A percentile compares a stretch with the other conserved stretches of the same genome.
Evolutionary conservation across 2,113 vertebrate genomes (phyloP).

Genomic region (Pampusana beccarii): DNA sequence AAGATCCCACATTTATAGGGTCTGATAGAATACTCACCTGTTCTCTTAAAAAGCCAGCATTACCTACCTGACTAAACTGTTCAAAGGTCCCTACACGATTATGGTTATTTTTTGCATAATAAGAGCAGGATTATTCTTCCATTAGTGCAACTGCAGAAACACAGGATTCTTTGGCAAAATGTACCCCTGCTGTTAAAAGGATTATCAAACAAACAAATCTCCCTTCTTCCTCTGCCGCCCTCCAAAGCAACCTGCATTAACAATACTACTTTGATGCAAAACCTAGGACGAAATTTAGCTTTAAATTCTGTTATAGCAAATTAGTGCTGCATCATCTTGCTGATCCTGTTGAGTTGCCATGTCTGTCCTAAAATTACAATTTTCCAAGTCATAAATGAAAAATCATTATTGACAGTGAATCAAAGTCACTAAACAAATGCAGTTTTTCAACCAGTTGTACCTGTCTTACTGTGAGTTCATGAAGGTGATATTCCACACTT

Average conservation of each 20-base stretch:
- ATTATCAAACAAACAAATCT: not conserved
- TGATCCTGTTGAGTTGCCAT: not conserved
- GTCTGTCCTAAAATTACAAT: not conserved
- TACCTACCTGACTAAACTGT: not conserved
- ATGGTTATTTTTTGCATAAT: not conserved
- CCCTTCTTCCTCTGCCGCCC: not conserved
- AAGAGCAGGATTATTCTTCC: not conserved
- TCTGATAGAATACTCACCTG: fast-evolving
- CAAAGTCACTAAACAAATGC: not conserved
- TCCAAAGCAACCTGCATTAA: not conserved
- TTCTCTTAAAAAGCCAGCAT: not conserved
- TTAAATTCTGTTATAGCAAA: not conserved
- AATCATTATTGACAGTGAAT: not conserved
- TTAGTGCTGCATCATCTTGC: not conserved
- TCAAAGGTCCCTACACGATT: not conserved
- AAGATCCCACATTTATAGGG: not conserved
- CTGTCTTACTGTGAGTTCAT: not conserved
- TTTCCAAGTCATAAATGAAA: not conserved
- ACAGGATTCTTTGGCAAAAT: not conserved
- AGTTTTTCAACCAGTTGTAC: not conserved
- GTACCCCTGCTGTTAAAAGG: not conserved
- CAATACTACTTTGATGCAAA: not conserved
- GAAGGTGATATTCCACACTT: not conserved
- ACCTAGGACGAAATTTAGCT: not conserved
- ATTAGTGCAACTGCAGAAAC: not conserved